Conservation (phyloP, 2,797 vertebrate genomes). For the Gadopsis marmoratus region DNA sequence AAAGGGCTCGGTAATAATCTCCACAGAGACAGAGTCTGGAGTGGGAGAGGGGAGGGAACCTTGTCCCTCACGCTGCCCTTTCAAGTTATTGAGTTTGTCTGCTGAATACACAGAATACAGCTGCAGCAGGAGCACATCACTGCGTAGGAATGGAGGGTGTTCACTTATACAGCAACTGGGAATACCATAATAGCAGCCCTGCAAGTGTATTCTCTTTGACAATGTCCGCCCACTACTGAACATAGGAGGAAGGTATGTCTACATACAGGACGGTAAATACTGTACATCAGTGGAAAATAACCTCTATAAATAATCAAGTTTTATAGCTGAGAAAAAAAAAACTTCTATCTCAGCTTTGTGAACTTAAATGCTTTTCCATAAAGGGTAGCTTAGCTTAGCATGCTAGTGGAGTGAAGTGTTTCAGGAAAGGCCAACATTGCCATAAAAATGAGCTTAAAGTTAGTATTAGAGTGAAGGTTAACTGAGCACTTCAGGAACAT, state of each 20-base stretch:
- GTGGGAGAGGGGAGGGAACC: slow-evolving; percentile 57
- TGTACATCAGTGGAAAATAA: not conserved
- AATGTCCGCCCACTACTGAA: slow-evolving; percentile 1
- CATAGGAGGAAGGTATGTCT: slow-evolving; percentile 2
- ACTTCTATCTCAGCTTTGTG: not conserved
- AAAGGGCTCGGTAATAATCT: slow-evolving; percentile 72
- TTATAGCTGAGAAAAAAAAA: not conserved
- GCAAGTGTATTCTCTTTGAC: slow-evolving; percentile 34
- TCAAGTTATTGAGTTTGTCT: slow-evolving; percentile 79
- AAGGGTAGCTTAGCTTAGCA: not conserved
- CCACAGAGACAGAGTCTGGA: slow-evolving; percentile 55
- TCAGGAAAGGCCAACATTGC: too few relatives aligned
- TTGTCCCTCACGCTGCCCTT: slow-evolving; percentile 72
- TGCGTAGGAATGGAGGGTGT: slow-evolving; percentile 22
- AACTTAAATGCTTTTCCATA: not conserved
- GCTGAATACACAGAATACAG: slow-evolving; percentile 72
- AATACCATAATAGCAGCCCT: slow-evolving; percentile 43
- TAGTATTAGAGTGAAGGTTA: not conserved
- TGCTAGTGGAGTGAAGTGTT: not conserved
- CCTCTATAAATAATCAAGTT: not conserved
- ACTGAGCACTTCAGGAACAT: not conserved
- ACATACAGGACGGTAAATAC: not conserved
- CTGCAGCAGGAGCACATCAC: slow-evolving; percentile 37
- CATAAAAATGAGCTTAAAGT: not conserved
- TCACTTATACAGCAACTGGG: slow-evolving; percentile 37